Evolutionary conservation across 2,113 vertebrate genomes (phyloP), one percentile per base, ranked within the genome.

Genomic region (Sinocyclocheilus maitianheensis): DNA sequence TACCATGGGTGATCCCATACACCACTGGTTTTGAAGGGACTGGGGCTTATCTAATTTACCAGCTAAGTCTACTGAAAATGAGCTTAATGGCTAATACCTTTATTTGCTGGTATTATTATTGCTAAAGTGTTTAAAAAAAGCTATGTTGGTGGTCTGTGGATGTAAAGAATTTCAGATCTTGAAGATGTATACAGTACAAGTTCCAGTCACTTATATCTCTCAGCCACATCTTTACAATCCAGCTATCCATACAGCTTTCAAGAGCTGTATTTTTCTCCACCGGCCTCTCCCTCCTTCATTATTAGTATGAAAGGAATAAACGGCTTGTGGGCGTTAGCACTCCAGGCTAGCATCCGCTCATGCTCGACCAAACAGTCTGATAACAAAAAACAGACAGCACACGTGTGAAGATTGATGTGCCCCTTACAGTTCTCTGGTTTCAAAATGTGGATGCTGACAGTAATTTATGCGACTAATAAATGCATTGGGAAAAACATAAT

Each of bases 401-500:
- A 77, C 24, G 37, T 51, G 46, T 30, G 62, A 78, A 65, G 63
- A 77, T 63, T 84, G 37, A 84, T 77, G 20, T n/a, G 12, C 60
- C 20, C 12, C 83, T 51, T 62, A n/a, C 55, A 67, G 83, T 74
- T 77, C 74, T 53, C 20, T 77, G 58, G 14, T 51, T 85, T 85
- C 18, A 63, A 77, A 77, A 65, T 77, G 11, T 51, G 37, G 5
- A 30, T n/a, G 43, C 62, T 77, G 60, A 77, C 83, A 67, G 18
- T 22, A 26, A 34, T 34, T 16, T 85, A 76, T 65, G 43, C 14
- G 11, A 30, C 11, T 51, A 77, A 46, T 65, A 65, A 34, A 77
- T 30, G 16, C 72, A 76, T 30, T 30, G n/a, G n/a, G 24, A 30
- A 18, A 46, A 46, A 75, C 22, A 48, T 18, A 1, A 40, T 79